These are phyloP conservation scores for Apus apus DNA, from an alignment of 2,113 vertebrate genomes.

Conservation along the genomic window DNA sequence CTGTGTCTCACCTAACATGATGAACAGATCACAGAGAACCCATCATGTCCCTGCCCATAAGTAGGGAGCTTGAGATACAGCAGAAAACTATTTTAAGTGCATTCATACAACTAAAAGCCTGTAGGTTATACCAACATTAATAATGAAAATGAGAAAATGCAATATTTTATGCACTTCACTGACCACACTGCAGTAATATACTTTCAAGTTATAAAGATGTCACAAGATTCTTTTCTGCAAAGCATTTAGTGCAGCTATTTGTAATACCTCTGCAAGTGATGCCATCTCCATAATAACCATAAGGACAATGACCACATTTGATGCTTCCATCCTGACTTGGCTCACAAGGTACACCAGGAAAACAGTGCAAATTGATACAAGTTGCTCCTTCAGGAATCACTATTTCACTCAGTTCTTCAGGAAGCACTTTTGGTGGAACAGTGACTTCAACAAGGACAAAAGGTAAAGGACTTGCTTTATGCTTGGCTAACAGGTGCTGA, in stretches of 20 bases:
- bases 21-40: neutral
- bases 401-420: neutral
- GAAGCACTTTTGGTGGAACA: slow-evolving; percentile 26
- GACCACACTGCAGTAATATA: neutral
- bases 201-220: neutral
- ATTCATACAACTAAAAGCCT: neutral
- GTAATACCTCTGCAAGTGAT: slow-evolving; percentile 83
- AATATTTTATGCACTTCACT: neutral
- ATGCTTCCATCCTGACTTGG: slow-evolving; percentile 63
- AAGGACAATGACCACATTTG: slow-evolving; percentile 82
- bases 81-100: neutral
- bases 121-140: neutral
- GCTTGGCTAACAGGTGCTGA: slow-evolving; percentile 1
- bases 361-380: slow-evolving; percentile 83
- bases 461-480: neutral
- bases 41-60: neutral
- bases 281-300: slow-evolving; percentile 85
- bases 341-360: slow-evolving; percentile 82
- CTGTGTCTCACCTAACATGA: neutral
- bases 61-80: neutral
- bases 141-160: neutral
- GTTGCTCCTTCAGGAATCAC: slow-evolving; percentile 13
- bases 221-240: neutral
- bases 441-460: slow-evolving; percentile 6
- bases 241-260: neutral